A percentile compares a stretch with the other conserved stretches of the same genome.
Conservation (phyloP, 2,888 invertebrate species). For the Eretmocerus hayati region DNA sequence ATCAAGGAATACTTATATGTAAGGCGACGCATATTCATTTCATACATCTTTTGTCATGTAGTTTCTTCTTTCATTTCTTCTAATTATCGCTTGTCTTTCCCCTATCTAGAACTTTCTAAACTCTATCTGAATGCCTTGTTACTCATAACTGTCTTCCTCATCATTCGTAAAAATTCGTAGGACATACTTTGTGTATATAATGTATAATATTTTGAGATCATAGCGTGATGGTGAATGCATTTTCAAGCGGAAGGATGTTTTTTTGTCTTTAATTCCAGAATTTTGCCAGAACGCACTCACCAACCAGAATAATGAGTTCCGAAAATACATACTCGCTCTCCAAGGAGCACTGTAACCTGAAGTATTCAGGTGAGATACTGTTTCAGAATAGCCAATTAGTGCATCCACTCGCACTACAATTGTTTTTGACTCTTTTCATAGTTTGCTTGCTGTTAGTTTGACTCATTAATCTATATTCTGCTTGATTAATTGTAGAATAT, state of each 20-base stretch:
- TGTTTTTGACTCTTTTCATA: background rate
- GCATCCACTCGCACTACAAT: no score
- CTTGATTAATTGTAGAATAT: no score
- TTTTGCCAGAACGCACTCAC: slow-evolving; percentile 44
- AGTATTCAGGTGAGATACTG: slow-evolving; percentile 40
- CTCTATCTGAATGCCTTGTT: slow-evolving; percentile 6
- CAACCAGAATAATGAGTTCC: slow-evolving; percentile 45
- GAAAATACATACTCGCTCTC: slow-evolving; percentile 45
- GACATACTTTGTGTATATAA: no score
- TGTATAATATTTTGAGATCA: background rate
- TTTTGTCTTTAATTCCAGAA: slow-evolving; percentile 38
- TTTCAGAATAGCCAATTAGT: slow-evolving; percentile 1
- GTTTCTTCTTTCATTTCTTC: slow-evolving; percentile 2
- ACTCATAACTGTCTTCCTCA: slow-evolving; percentile 1
- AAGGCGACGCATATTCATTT: slow-evolving; percentile 30
- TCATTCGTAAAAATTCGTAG: no score
- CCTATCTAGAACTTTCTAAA: no score
- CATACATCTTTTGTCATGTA: slow-evolving; percentile 14
- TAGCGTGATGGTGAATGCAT: background rate
- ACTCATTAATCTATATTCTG: no score
- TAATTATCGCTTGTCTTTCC: slow-evolving; percentile 1
- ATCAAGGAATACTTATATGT: slow-evolving; percentile 48
- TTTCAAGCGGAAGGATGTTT: slow-evolving; percentile 6
- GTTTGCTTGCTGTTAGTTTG: no score
- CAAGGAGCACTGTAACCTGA: slow-evolving; percentile 43